Base-by-base conservation (phyloP, 2,797 vertebrate genomes). In the Syncerus caffer region DNA sequence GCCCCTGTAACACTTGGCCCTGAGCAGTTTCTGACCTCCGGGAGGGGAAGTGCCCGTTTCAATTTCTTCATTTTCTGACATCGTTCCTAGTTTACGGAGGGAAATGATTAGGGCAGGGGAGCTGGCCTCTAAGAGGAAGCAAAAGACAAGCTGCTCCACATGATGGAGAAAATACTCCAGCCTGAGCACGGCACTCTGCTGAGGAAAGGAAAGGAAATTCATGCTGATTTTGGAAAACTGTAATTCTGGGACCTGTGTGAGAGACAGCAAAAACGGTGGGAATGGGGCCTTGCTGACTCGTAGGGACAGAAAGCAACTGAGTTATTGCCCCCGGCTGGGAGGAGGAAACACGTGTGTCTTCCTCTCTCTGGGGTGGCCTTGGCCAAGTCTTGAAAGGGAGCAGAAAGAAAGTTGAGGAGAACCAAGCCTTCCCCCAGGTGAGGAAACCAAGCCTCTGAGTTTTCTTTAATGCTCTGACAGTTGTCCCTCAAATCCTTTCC, bases 21-120 rank as follows among this genome's bases (percentile, higher is more conserved):
- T 13, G 8, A 88, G 84, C 58, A 88, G 86, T 10, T 34, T 80
- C 71, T 78, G 67, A 94, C 38, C 38, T 29, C 58, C 19, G 38
- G 15, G 25, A 71, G n/a, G 53, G 27, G 84, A 86, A 94, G 79
- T 50, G 85, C 53, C 57, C 38, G 4, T 19, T 90, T 93, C 83
- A 79, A 23, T 67, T 89, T 91, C 84, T 87, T 89, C 50, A 38
- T 13, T 91, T 86, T 90, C 84, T 79, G 47, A 34, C 84, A 42
- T 42, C 6, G 3, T 53, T 67, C n/a, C 45, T 91, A 4, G 34
- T 96, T 96, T 80, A 31, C 4, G 10, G 64, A 85, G 83, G 67
- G 47, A 57, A 92, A 45, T 71, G 45, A 51, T 89, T 55, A 84
- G 85, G 53, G 7, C 42, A n/a, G 2, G 47, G 50, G 80, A 67